phyloP scores from a whole-genome alignment of 2,113 vertebrate species.

The Mobula birostris region DNA sequence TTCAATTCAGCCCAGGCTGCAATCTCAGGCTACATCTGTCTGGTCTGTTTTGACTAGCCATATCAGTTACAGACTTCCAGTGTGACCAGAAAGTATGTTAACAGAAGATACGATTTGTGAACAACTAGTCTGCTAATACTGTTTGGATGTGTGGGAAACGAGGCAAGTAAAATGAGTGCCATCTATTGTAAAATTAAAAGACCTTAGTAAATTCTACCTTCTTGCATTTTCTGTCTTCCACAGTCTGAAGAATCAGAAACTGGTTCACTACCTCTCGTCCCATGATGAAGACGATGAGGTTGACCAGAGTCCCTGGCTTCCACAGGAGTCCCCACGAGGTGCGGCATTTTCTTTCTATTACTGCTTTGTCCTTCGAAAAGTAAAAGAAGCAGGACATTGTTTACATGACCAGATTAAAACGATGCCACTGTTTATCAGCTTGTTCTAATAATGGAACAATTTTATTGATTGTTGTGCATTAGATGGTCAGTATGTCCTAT shows the following conservation, averaged over 20 bases:
- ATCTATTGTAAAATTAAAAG: neutral
- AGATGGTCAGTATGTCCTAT: neutral
- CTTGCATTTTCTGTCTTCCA: neutral
- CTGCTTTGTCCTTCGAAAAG: neutral
- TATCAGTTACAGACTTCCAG: neutral
- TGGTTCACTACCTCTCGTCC: conserved; percentile 27
- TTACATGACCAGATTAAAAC: neutral
- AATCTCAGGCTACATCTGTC: neutral
- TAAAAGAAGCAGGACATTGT: neutral
- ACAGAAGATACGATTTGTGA: neutral
- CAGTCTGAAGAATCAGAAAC: conserved; percentile 15
- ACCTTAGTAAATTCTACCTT: neutral
- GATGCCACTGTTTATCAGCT: neutral
- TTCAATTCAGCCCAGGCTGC: neutral
- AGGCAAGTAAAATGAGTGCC: neutral
- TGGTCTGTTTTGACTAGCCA: neutral
- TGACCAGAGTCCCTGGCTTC: conserved; percentile 1
- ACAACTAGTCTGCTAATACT: neutral
- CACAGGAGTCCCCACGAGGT: neutral
- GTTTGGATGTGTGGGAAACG: neutral
- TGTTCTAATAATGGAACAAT: neutral
- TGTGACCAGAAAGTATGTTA: neutral
- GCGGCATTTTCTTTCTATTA: neutral
- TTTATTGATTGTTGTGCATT: neutral
- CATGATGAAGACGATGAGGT: conserved; percentile 5